A percentile compares a stretch with the other conserved stretches of the same genome.
Conservation (phyloP, 2,113 vertebrate species). For the Clarias gariepinus region DNA sequence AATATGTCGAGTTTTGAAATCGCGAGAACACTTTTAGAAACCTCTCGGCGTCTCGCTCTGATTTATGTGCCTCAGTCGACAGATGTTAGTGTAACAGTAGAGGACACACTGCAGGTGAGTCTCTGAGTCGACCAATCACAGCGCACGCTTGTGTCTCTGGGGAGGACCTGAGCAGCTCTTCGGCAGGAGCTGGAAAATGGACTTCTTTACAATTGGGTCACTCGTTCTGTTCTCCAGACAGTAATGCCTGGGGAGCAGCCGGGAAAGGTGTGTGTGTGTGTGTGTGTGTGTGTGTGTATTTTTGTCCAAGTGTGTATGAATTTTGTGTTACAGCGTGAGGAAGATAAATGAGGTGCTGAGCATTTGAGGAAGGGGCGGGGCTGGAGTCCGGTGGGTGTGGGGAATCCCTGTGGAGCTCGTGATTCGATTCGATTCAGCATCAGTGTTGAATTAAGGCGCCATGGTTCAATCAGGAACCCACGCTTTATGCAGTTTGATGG, state of each 20-base stretch:
- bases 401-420: background rate
- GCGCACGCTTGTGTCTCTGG: slow-evolving; percentile 44
- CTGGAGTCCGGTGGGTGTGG: background rate
- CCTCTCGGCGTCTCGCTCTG: slow-evolving; percentile 27
- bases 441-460: background rate
- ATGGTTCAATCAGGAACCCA: background rate
- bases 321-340: background rate
- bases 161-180: slow-evolving; percentile 41
- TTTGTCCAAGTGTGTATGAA: slow-evolving; percentile 7
- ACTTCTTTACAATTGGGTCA: slow-evolving; percentile 74
- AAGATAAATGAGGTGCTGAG: slow-evolving; percentile 29
- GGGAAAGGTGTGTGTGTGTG: slow-evolving; percentile 26
- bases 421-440: background rate
- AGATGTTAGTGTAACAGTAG: slow-evolving; percentile 54
- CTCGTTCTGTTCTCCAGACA: slow-evolving; percentile 57
- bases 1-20: background rate
- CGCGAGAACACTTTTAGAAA: background rate
- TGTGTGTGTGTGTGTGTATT: slow-evolving; percentile 14
- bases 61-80: slow-evolving; percentile 52
- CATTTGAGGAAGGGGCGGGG: background rate
- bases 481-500: background rate
- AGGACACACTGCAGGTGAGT: slow-evolving; percentile 57
- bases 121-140: slow-evolving; percentile 51
- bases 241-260: slow-evolving; percentile 37
- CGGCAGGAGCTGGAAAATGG: slow-evolving; percentile 56